A percentile compares a stretch with the other conserved stretches of the same genome.
phyloP scores from a whole-genome alignment of 2,888 invertebrate species.

The Amitus sp. region DNA sequence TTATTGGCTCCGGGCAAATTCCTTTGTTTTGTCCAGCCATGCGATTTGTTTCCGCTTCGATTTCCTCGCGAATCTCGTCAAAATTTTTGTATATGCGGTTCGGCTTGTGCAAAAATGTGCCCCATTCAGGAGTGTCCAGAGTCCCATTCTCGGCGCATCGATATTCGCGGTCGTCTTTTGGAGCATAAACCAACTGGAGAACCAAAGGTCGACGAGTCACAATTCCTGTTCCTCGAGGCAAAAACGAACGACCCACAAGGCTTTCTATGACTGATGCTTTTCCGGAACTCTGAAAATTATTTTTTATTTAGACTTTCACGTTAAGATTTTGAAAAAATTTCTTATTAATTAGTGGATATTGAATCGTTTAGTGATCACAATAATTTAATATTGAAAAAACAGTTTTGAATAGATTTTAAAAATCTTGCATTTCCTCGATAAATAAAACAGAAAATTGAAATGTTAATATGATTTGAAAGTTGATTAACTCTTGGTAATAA shows the following conservation, averaged over 20 bases:
- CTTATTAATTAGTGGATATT: no score
- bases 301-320: not conserved
- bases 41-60: slow-evolving; percentile 93
- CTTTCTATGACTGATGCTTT: slow-evolving; percentile 99
- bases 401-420: no score
- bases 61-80: slow-evolving; percentile 89
- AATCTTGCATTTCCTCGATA: no score
- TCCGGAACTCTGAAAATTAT: slow-evolving; percentile 90
- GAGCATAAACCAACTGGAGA: slow-evolving; percentile 92
- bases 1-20: slow-evolving; percentile 94
- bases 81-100: slow-evolving; percentile 90
- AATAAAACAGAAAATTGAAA: no score
- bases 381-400: no score
- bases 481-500: no score
- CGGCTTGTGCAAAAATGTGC: slow-evolving; percentile 92
- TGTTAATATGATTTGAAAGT: no score
- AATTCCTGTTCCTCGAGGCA: slow-evolving; percentile 97
- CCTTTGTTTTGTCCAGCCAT: slow-evolving; percentile 97
- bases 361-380: no score
- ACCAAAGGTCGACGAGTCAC: slow-evolving; percentile 96
- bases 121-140: slow-evolving; percentile 92
- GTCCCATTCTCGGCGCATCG: slow-evolving; percentile 90
- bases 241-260: slow-evolving; percentile 95
- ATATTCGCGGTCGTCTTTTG: slow-evolving; percentile 88
- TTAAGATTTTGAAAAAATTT: not conserved